These are phyloP conservation scores for Etia nguti DNA, from an alignment of 2,113 vertebrate species.

Conservation along the genomic window DNA sequence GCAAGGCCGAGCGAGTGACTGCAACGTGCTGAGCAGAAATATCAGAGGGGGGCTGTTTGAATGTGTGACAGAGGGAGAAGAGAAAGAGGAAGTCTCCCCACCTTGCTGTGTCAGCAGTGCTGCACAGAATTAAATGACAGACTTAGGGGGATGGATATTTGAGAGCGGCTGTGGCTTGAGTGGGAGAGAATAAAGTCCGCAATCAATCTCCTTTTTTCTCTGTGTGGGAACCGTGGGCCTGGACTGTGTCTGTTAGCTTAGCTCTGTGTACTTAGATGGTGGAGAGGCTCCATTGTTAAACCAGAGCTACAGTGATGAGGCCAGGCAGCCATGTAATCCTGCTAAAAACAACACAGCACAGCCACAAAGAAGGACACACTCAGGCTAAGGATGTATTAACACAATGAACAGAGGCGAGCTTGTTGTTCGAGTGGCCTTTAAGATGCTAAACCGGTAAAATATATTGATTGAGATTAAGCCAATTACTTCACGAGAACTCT, in stretches of 20 bases:
- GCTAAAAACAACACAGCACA: constrained; percentile 51
- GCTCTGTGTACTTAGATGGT: constrained; percentile 52
- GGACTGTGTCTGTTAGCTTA: constrained; percentile 43
- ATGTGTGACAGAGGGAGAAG: background rate
- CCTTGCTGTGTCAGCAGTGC: constrained; percentile 55
- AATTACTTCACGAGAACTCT: background rate
- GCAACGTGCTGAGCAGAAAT: background rate
- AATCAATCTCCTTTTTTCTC: constrained; percentile 33
- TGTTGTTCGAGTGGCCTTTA: background rate
- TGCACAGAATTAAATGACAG: constrained; percentile 47
- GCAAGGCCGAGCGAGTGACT: background rate
- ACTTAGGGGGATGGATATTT: constrained; percentile 48
- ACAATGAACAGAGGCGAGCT: background rate
- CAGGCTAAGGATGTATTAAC: background rate
- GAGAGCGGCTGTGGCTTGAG: constrained; percentile 44
- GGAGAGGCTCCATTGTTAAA: constrained; percentile 59
- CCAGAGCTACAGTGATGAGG: constrained; percentile 61
- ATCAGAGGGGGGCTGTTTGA: background rate
- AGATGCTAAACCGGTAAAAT: background rate
- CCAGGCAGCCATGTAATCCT: constrained; percentile 77
- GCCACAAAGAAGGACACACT: constrained; percentile 8
- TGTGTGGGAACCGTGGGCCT: constrained; percentile 48
- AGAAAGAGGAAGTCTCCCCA: constrained; percentile 17
- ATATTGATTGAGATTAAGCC: background rate
- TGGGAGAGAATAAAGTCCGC: constrained; percentile 43